A percentile compares a stretch with the other conserved stretches of the same genome.
Conservation (phyloP, 2,888 invertebrate genomes). For the Xanthorhoe spadicearia region DNA sequence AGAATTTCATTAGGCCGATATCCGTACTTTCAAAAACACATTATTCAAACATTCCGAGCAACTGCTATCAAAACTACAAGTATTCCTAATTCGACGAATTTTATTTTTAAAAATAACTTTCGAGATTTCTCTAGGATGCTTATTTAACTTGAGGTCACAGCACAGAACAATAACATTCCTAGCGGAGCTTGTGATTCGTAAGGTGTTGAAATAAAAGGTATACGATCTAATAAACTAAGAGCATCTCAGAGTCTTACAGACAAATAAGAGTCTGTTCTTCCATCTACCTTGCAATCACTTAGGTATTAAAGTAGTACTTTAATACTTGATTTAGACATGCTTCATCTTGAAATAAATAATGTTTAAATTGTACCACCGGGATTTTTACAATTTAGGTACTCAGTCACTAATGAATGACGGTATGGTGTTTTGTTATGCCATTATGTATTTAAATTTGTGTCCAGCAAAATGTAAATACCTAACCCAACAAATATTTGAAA, state of each 20-base stretch:
- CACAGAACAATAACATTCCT: too few species aligned
- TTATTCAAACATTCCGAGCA: slow-evolving; percentile 44
- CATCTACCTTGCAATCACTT: background rate
- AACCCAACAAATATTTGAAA: background rate
- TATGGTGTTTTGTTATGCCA: background rate
- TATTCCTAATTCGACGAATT: slow-evolving; percentile 40
- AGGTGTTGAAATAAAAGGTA: background rate
- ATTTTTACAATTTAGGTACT: too few species aligned
- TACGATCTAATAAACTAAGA: slow-evolving; percentile 8
- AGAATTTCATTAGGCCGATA: slow-evolving; percentile 50
- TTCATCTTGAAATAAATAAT: too few species aligned
- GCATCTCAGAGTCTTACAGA: slow-evolving; percentile 5
- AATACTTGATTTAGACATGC: too few species aligned
- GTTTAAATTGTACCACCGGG: background rate
- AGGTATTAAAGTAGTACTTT: too few species aligned
- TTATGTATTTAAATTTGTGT: background rate
- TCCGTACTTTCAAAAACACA: slow-evolving; percentile 47
- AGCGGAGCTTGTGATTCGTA: too few species aligned
- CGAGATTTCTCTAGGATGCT: slow-evolving; percentile 6
- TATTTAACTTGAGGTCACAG: background rate
- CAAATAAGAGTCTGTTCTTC: slow-evolving; percentile 9
- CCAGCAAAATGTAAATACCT: background rate
- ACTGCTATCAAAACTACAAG: slow-evolving; percentile 45
- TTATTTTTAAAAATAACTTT: slow-evolving; percentile 29
- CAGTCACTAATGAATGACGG: too few species aligned